Evolutionary conservation across 2,888 invertebrate species (phyloP).

Genomic region (Asteroscopus sphinx): DNA sequence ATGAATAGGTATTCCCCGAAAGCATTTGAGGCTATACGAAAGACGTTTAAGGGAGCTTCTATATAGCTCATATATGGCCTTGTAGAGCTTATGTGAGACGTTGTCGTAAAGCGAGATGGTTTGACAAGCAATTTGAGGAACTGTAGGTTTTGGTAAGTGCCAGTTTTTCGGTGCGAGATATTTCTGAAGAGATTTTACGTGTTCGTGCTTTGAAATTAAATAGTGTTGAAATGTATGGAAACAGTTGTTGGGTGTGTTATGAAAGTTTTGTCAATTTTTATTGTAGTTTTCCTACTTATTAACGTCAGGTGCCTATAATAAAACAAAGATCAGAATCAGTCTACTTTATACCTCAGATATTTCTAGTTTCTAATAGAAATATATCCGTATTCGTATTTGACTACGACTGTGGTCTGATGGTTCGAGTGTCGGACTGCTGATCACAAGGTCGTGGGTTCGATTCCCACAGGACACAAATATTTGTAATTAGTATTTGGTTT

Average conservation of each 20-base stretch:
- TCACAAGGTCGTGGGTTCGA: no score
- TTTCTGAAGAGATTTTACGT: constrained; percentile 17
- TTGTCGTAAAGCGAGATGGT: constrained; percentile 57
- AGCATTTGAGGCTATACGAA: constrained; percentile 26
- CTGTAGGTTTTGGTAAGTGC: constrained; percentile 38
- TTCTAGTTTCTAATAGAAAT: no score
- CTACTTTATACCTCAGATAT: no score
- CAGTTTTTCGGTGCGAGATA: constrained; percentile 14
- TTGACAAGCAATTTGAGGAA: constrained; percentile 59
- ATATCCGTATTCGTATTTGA: no score
- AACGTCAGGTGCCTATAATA: no score
- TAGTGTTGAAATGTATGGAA: background rate
- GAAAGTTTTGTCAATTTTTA: background rate
- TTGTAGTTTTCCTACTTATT: background rate
- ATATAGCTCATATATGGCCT: constrained; percentile 37
- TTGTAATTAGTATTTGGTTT: no score
- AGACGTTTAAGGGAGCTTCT: constrained; percentile 30
- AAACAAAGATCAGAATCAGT: no score
- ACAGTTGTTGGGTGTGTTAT: background rate
- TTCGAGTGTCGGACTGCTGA: no score
- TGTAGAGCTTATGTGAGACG: constrained; percentile 50
- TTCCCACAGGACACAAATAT: no score
- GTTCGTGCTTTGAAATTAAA: constrained; percentile 2
- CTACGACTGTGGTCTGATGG: no score
- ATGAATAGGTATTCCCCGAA: constrained; percentile 42